Evolutionary conservation across 2,888 invertebrate genomes (phyloP).

Genomic region (Yponomeuta cagnagella): DNA sequence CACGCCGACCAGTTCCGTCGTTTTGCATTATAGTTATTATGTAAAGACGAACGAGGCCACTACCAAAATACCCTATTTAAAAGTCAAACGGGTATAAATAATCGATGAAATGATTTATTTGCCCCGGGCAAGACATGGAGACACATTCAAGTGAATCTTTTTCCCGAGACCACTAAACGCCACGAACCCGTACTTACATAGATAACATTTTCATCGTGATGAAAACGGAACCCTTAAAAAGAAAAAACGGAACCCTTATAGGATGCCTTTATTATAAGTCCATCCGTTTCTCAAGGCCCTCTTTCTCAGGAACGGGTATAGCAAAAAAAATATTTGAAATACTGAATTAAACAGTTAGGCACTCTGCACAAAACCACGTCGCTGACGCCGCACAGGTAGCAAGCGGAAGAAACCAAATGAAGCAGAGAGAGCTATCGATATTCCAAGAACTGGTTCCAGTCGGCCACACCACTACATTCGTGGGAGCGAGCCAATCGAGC

Average conservation of each 20-base stretch:
- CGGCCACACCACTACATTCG: conserved; percentile 38
- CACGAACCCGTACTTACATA: too few species aligned
- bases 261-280: too few species aligned
- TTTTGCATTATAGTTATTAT: conserved; percentile 41
- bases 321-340: too few species aligned
- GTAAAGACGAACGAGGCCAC: conserved; percentile 23
- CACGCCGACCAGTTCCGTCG: conserved; percentile 19
- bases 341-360: too few species aligned
- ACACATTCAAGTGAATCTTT: too few species aligned
- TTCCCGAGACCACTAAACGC: too few species aligned
- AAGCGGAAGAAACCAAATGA: conserved; percentile 49
- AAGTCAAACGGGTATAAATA: conserved; percentile 52
- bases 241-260: too few species aligned
- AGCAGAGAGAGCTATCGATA: conserved; percentile 46
- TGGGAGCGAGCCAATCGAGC: conserved; percentile 36
- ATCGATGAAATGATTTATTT: conserved; percentile 46
- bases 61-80: conserved; percentile 36
- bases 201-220: too few species aligned
- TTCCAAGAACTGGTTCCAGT: conserved; percentile 38
- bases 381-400: conserved; percentile 31
- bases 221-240: too few species aligned
- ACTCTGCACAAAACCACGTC: conserved; percentile 20
- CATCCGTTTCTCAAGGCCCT: too few species aligned
- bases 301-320: too few species aligned
- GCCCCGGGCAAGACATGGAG: background rate